These are phyloP conservation scores for Anticlea derivata DNA, from an alignment of 2,888 invertebrate genomes.

Conservation along the genomic window DNA sequence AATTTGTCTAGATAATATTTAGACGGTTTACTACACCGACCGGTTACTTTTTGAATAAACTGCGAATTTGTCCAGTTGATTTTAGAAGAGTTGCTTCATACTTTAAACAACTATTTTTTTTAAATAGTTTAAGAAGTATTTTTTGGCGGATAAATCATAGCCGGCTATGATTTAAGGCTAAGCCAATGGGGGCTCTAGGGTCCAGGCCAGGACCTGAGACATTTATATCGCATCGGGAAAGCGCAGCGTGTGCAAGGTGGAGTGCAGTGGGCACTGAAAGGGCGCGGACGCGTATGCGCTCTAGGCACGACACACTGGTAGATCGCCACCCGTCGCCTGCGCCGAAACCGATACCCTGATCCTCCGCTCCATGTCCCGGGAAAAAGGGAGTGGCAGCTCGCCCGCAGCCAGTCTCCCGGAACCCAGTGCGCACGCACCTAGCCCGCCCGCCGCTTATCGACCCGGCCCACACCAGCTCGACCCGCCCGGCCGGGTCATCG, in stretches of 20 bases:
- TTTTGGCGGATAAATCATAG: conserved; percentile 2
- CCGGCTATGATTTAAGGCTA: conserved; percentile 2
- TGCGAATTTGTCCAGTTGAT: no score
- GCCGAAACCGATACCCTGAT: not conserved
- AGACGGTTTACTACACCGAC: no score
- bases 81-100: no score
- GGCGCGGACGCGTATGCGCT: not conserved
- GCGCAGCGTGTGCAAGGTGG: not conserved
- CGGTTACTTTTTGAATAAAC: no score
- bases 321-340: conserved; percentile 13
- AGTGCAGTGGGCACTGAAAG: not conserved
- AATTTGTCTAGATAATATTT: no score
- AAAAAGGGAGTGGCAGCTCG: conserved; percentile 11
- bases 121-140: no score
- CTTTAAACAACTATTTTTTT: no score
- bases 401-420: conserved; percentile 46
- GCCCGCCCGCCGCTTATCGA: conserved; percentile 16
- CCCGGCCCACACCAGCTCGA: conserved; percentile 27
- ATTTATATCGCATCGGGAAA: conserved; percentile 4
- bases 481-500: conserved; percentile 51
- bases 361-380: not conserved
- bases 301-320: not conserved
- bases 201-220: not conserved
- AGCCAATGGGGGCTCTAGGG: not conserved
- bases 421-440: conserved; percentile 28